These are phyloP conservation scores for Xylocopa sonorina DNA, from an alignment of 1,140 invertebrate species.

Conservation along the genomic window DNA sequence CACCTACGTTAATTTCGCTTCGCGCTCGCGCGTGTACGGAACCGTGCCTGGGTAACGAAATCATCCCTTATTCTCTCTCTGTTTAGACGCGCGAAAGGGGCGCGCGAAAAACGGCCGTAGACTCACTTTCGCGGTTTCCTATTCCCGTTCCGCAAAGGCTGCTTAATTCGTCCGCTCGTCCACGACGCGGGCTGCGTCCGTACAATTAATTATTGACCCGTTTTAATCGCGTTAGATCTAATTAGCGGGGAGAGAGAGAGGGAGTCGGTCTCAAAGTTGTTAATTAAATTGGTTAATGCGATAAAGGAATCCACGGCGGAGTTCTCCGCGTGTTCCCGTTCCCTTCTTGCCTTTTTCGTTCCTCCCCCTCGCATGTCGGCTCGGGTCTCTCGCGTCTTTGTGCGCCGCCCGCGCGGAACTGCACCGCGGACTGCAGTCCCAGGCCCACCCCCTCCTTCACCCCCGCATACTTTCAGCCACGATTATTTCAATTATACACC, in stretches of 20 bases:
- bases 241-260: slow-evolving; percentile 61
- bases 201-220: slow-evolving; percentile 72
- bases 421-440: not conserved
- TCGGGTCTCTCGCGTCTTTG: not conserved
- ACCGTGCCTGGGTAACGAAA: too few relatives aligned
- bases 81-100: too few relatives aligned
- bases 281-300: slow-evolving; percentile 74
- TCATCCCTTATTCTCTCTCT: too few relatives aligned
- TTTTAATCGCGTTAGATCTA: slow-evolving; percentile 73
- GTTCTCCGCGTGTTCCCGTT: slow-evolving; percentile 60
- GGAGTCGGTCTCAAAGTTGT: slow-evolving; percentile 68
- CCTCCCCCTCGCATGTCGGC: not conserved
- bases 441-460: too few relatives aligned
- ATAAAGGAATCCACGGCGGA: slow-evolving; percentile 64
- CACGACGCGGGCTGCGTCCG: slow-evolving; percentile 53
- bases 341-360: slow-evolving; percentile 41
- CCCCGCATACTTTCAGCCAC: slow-evolving; percentile 40
- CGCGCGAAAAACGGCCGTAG: too few relatives aligned
- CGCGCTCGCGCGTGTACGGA: too few relatives aligned
- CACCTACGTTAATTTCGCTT: too few relatives aligned
- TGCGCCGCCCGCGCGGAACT: not conserved
- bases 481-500: slow-evolving; percentile 64
- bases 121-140: too few relatives aligned
- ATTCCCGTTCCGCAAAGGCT: not conserved
- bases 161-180: slow-evolving; percentile 16